Evolutionary conservation across 2,113 vertebrate species (phyloP).

Genomic region (Gadus chalcogrammus): DNA sequence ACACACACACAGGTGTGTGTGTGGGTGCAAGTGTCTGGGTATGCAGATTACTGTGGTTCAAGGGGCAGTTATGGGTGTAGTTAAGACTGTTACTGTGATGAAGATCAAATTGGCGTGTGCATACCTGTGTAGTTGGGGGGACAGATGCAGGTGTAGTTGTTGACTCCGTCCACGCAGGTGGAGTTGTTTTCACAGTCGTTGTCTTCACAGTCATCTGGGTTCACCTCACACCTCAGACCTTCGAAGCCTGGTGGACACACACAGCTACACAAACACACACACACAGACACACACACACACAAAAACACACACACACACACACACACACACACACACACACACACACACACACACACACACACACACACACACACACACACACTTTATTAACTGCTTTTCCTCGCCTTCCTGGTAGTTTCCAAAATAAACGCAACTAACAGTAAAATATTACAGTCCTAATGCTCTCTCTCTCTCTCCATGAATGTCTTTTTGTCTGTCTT

Average conservation of each 20-base stretch:
- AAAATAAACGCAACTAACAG: too few species aligned
- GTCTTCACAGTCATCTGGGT: conserved; percentile 94
- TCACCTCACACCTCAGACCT: conserved; percentile 85
- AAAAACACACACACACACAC: not conserved
- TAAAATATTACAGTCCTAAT: too few species aligned
- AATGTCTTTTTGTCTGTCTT: not conserved
- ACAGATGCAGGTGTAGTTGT: conserved; percentile 92
- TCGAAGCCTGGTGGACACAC: conserved; percentile 87
- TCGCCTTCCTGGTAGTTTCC: too few species aligned
- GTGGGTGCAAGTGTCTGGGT: not conserved
- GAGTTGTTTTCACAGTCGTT: conserved; percentile 97
- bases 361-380: conserved; percentile 67
- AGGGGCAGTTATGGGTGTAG: conserved; percentile 38
- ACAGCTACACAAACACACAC: conserved; percentile 72
- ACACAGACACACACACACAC: not conserved
- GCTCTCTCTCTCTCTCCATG: conserved; percentile 1
- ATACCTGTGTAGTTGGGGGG: conserved; percentile 89
- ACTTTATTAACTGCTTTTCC: too few species aligned
- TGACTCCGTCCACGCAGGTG: conserved; percentile 90
- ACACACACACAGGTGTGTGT: not conserved
- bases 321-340: conserved; percentile 67
- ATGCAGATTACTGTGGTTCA: conserved; percentile 11
- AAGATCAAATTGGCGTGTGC: not conserved
- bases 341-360: not conserved
- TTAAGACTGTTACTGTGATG: not conserved